Percentiles rank a stretch among this genome's conserved stretches.
phyloP scores from a whole-genome alignment of 2,888 invertebrate genomes.

The Euphydryas editha region DNA sequence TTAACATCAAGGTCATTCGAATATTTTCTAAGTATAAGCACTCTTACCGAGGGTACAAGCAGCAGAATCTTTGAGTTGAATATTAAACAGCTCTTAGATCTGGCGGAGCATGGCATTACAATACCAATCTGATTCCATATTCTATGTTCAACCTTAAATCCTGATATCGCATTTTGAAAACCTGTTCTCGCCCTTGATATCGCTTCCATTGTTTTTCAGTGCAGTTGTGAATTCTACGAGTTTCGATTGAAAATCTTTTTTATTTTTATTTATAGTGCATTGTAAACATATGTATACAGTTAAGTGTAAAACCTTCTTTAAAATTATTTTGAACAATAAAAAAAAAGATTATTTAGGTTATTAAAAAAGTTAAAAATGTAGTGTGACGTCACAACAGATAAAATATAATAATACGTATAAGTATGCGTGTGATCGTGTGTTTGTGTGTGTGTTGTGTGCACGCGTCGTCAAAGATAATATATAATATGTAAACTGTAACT shows the following conservation, averaged over 20 bases:
- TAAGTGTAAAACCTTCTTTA: no score
- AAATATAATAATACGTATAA: no score
- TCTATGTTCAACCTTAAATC: constrained; percentile 11
- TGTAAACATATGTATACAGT: no score
- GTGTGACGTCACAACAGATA: no score
- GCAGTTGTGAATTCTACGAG: no score
- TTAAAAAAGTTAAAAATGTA: no score
- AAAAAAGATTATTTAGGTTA: no score
- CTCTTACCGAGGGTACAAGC: constrained; percentile 14
- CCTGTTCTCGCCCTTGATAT: constrained; percentile 1
- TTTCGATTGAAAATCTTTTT: not conserved
- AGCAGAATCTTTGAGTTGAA: constrained; percentile 15
- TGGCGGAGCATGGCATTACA: constrained; percentile 14
- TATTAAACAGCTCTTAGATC: constrained; percentile 22
- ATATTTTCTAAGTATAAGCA: constrained; percentile 2
- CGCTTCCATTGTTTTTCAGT: not conserved
- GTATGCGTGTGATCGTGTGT: no score
- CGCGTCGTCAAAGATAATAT: no score
- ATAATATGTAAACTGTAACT: no score
- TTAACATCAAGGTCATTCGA: constrained; percentile 1
- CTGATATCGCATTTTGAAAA: constrained; percentile 2
- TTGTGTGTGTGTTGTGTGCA: no score
- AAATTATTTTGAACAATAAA: no score
- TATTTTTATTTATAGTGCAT: not conserved
- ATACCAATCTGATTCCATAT: constrained; percentile 18